These are phyloP conservation scores for Polydrusus pterygomalis DNA, from an alignment of 2,888 invertebrate species.

Conservation along the genomic window DNA sequence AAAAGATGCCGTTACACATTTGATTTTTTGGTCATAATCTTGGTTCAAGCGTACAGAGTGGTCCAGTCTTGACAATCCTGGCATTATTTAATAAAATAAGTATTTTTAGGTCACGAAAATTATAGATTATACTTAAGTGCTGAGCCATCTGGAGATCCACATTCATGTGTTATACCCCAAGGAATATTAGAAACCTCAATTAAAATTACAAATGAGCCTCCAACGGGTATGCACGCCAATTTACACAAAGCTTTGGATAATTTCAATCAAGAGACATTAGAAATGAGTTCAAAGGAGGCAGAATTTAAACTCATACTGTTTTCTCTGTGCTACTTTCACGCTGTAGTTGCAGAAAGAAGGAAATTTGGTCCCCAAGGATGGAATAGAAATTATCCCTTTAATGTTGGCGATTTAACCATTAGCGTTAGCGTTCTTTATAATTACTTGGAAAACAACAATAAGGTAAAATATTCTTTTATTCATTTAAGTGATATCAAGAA, in stretches of 20 bases:
- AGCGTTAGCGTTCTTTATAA: constrained; percentile 93
- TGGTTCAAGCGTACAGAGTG: too few species aligned
- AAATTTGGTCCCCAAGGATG: constrained; percentile 97
- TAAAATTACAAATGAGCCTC: constrained; percentile 97
- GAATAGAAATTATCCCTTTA: constrained; percentile 88
- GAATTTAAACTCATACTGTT: constrained; percentile 95
- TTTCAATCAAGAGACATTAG: constrained; percentile 93
- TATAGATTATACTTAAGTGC: constrained; percentile 87
- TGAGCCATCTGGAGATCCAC: constrained; percentile 85
- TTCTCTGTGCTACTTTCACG: constrained; percentile 95
- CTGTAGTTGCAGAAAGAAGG: constrained; percentile 92
- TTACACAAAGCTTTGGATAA: constrained; percentile 94
- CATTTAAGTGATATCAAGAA: too few species aligned
- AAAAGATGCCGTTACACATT: too few species aligned
- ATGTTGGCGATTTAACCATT: constrained; percentile 92
- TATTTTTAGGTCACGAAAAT: constrained; percentile 74
- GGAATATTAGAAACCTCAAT: constrained; percentile 95
- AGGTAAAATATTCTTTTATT: constrained; percentile 70
- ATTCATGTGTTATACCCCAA: constrained; percentile 81
- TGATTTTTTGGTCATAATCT: too few species aligned
- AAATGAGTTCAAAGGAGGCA: constrained; percentile 93
- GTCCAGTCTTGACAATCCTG: too few species aligned
- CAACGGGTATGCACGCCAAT: constrained; percentile 95
- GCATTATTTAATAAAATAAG: neutral
- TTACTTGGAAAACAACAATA: constrained; percentile 90